Percentiles rank a stretch among this genome's conserved stretches.
These are phyloP conservation scores for Ruditapes philippinarum DNA, from an alignment of 1,140 invertebrate genomes.

Conservation along the genomic window DNA sequence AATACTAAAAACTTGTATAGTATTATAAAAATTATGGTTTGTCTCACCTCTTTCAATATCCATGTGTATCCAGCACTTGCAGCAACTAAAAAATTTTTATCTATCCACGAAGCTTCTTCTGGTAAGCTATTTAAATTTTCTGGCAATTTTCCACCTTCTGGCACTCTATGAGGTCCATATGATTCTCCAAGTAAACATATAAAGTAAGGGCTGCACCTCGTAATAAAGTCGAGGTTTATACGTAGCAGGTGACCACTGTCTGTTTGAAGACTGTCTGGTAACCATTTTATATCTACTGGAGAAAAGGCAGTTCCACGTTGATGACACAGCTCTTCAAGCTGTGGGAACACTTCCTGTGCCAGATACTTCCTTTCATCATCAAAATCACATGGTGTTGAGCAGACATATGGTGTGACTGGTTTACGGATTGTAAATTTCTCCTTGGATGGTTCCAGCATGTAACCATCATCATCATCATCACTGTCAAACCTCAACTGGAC, in stretches of 20 bases:
- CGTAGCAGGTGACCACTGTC: constrained; percentile 79
- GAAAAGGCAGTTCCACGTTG: constrained; percentile 79
- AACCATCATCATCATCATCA: constrained; percentile 65
- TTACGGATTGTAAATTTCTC: constrained; percentile 76
- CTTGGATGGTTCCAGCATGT: constrained; percentile 18
- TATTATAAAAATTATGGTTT: no score
- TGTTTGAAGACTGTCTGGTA: constrained; percentile 69
- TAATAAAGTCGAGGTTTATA: constrained; percentile 80
- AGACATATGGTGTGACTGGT: constrained; percentile 82
- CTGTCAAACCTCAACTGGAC: constrained; percentile 55
- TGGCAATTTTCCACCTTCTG: constrained; percentile 69
- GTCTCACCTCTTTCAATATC: constrained; percentile 78
- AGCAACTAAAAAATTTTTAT: constrained; percentile 81
- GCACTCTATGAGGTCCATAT: constrained; percentile 81
- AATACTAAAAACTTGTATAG: no score
- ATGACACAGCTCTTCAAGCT: constrained; percentile 76
- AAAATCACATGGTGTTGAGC: constrained; percentile 84
- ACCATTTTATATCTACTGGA: constrained; percentile 82
- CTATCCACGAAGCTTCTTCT: constrained; percentile 79
- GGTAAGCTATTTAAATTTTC: constrained; percentile 60
- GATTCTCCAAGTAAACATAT: constrained; percentile 84
- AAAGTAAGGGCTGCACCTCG: constrained; percentile 82
- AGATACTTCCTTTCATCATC: constrained; percentile 80
- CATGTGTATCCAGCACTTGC: constrained; percentile 82
- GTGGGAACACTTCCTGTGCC: constrained; percentile 77